Conservation (phyloP, 2,113 vertebrate genomes). For the Ptyas mucosa region DNA sequence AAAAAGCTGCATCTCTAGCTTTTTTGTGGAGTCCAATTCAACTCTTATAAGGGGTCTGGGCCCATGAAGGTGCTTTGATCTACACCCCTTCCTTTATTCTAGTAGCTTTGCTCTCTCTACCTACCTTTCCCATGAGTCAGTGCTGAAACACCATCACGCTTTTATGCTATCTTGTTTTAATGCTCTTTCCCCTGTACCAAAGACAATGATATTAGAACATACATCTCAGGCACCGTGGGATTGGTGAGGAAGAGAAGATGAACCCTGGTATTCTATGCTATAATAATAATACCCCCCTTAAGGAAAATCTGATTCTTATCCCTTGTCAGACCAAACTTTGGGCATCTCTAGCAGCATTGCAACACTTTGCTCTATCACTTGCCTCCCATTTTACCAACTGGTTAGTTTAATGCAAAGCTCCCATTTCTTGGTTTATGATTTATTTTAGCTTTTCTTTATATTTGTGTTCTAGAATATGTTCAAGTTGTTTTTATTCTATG, state of each 20-base stretch:
- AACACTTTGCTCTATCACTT: not conserved
- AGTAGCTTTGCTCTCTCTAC: not conserved
- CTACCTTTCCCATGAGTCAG: not conserved
- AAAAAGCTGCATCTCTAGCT: not conserved
- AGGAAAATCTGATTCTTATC: not conserved
- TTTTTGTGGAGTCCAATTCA: not conserved
- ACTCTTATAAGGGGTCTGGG: not conserved
- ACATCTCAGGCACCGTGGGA: not conserved
- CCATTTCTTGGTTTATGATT: not conserved
- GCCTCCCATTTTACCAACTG: not conserved
- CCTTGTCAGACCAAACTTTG: not conserved
- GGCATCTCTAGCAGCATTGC: not conserved
- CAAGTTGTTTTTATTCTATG: not conserved
- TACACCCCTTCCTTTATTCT: not conserved
- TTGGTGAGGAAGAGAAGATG: not conserved
- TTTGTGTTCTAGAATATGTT: not conserved
- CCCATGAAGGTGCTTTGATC: not conserved
- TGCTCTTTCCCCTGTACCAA: not conserved
- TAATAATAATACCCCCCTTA: not conserved
- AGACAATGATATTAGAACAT: not conserved
- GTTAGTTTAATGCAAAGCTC: not conserved
- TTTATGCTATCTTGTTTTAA: not conserved
- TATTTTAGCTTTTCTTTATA: not conserved
- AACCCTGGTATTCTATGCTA: not conserved
- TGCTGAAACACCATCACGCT: not conserved